These are phyloP conservation scores for Python bivittatus DNA, from an alignment of 2,113 vertebrate species.

Conservation along the genomic window DNA sequence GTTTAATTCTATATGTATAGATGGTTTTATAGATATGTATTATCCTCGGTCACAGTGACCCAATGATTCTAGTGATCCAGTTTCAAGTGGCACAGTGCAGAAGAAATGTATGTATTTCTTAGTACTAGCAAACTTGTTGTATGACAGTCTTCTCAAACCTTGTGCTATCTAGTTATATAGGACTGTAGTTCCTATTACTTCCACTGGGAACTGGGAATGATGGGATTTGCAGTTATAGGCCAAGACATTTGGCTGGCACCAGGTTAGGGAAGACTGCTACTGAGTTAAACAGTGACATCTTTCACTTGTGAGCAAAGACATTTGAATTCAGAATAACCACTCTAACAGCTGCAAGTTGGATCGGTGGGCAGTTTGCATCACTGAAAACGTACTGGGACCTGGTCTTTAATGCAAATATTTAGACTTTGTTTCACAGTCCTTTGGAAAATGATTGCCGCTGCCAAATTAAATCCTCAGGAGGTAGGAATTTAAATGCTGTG, in stretches of 20 bases:
- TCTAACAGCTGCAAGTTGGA: not conserved
- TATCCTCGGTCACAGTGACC: not conserved
- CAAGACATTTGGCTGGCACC: not conserved
- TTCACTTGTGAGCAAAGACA: not conserved
- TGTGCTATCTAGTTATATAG: not conserved
- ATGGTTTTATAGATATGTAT: not conserved
- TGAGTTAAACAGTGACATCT: not conserved
- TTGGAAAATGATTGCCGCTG: not conserved
- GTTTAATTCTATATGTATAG: not conserved
- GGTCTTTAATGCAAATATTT: not conserved
- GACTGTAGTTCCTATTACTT: not conserved
- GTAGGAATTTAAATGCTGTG: not conserved
- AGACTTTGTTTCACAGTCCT: not conserved
- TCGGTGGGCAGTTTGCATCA: not conserved
- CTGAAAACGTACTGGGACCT: not conserved
- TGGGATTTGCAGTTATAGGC: not conserved
- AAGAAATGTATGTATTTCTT: not conserved
- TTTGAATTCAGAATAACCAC: not conserved
- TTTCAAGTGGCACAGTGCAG: not conserved
- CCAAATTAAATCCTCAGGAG: not conserved
- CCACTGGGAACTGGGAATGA: not conserved
- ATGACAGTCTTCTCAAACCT: not conserved
- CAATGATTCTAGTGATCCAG: not conserved
- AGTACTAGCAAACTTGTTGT: not conserved
- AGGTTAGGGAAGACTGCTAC: not conserved